A percentile compares a stretch with the other conserved stretches of the same genome.
phyloP scores from a whole-genome alignment of 2,888 invertebrate genomes.

The Leistus spinibarbis region DNA sequence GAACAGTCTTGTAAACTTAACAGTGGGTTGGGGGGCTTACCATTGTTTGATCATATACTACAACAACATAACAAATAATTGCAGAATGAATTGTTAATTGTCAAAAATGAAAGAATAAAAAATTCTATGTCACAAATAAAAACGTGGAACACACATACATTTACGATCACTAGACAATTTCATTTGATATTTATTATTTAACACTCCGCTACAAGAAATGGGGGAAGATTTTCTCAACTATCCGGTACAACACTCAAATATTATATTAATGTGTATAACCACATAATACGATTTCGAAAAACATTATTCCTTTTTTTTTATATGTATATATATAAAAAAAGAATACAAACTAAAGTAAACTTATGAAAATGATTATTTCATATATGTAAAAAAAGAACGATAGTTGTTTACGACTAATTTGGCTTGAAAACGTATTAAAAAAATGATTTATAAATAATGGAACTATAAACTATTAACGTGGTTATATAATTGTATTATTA shows the following conservation, averaged over 20 bases:
- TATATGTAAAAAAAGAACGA: conserved; percentile 18
- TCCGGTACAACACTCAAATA: conserved; percentile 37
- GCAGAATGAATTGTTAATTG: too few relatives aligned
- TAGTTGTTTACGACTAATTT: conserved; percentile 37
- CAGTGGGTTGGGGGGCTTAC: not conserved
- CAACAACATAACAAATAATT: not conserved
- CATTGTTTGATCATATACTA: not conserved
- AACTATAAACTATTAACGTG: conserved; percentile 52
- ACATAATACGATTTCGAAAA: conserved; percentile 26
- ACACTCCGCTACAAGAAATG: conserved; percentile 22
- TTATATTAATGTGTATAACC: conserved; percentile 38
- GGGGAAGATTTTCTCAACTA: conserved; percentile 32
- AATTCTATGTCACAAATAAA: not conserved
- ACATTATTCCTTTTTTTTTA: not conserved
- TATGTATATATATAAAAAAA: not conserved
- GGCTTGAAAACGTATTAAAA: conserved; percentile 40
- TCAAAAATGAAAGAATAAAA: not conserved
- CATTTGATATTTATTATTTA: not conserved
- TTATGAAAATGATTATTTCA: not conserved
- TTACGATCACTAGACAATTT: not conserved
- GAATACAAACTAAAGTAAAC: conserved; percentile 21
- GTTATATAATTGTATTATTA: conserved; percentile 6
- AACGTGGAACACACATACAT: not conserved
- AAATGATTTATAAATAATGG: conserved; percentile 52
- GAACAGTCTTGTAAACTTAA: not conserved